Percentiles rank a stretch among this genome's conserved stretches.
phyloP scores from a whole-genome alignment of 1,140 invertebrate genomes.

The Lanistes nyassanus region DNA sequence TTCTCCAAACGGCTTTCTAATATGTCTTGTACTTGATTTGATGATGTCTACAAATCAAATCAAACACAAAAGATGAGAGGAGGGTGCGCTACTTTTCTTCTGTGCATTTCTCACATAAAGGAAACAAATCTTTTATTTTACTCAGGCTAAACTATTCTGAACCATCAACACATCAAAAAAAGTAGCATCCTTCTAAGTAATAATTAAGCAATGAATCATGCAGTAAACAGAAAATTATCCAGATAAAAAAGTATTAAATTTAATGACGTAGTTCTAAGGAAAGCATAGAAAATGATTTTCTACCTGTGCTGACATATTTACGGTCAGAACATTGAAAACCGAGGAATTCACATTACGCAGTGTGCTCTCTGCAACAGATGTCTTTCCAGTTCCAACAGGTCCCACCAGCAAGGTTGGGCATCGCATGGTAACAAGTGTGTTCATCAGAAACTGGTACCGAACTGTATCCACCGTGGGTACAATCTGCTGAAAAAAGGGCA shows the following conservation, averaged over 20 bases:
- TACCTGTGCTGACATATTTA: conserved; percentile 86
- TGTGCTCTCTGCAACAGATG: conserved; percentile 78
- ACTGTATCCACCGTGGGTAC: conserved; percentile 87
- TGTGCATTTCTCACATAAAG: too few species aligned
- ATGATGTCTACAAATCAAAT: conserved; percentile 77
- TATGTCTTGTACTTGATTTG: conserved; percentile 69
- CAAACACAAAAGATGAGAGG: too few species aligned
- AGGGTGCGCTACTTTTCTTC: too few species aligned
- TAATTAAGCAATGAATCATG: too few species aligned
- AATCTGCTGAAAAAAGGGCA: conserved; percentile 82
- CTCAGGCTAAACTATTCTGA: too few species aligned
- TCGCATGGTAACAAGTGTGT: conserved; percentile 72
- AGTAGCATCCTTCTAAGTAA: too few species aligned
- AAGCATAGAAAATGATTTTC: background rate
- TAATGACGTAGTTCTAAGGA: too few species aligned
- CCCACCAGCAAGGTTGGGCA: conserved; percentile 81
- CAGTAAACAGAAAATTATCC: too few species aligned
- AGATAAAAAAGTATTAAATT: too few species aligned
- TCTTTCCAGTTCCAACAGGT: conserved; percentile 83
- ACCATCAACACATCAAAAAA: too few species aligned
- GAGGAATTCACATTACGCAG: conserved; percentile 73
- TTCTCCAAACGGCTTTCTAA: conserved; percentile 69
- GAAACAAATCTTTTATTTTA: too few species aligned
- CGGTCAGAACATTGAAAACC: conserved; percentile 75
- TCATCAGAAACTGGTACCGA: conserved; percentile 79